Base-by-base conservation (phyloP, 1,140 invertebrate species). In the Matsumurasca onukii region DNA sequence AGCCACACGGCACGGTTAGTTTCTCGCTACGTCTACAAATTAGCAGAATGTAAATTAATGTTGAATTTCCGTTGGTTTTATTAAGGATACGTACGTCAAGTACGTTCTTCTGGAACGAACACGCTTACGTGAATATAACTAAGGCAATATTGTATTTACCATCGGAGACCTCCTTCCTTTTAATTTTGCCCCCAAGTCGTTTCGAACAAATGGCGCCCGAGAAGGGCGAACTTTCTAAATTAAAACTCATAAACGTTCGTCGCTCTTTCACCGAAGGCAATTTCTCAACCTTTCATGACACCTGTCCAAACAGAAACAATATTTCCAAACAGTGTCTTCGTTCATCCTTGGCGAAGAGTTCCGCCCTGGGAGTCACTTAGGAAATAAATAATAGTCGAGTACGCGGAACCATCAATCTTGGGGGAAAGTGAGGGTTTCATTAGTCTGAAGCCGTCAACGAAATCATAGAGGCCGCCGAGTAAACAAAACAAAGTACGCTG, bases 401-500 rank as follows among this genome's bases (percentile, higher is more conserved):
- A 59, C 55, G 9, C 5, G n/a, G 24, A 59, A 59, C 55, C 55
- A 59, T 59, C 55, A 59, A 59, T 59, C 55, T 25, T 59, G 55
- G 24, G 24, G 15, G 49, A 52, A 52, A 52, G 49, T 52, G 49
- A 22, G 49, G 20, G 49, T 3, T 29, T 59, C 55, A 59, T 59
- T 59, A 59, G 55, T 59, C 55, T 29, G 24, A n/a, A 27, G 15
- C 55, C 55, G 55, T 59, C 55, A 59, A 25, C 55, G 55, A 52
- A 52, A 59, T 59, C 55, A 59, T 59, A 59, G 49, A 39, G 34
- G 34, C 34, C 34, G 49, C 49, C 9, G 49, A n/a, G 55, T 59
- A 59, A 59, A 59, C 55, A 59, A 59, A 59, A 27, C 55, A 59
- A 59, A 59, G 55, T 59, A 27, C 55, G 49, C 49, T n/a, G 34